A percentile compares a stretch with the other conserved stretches of the same genome.
Evolutionary conservation across 2,113 vertebrate species (phyloP).

Genomic region (Taxidea taxus): DNA sequence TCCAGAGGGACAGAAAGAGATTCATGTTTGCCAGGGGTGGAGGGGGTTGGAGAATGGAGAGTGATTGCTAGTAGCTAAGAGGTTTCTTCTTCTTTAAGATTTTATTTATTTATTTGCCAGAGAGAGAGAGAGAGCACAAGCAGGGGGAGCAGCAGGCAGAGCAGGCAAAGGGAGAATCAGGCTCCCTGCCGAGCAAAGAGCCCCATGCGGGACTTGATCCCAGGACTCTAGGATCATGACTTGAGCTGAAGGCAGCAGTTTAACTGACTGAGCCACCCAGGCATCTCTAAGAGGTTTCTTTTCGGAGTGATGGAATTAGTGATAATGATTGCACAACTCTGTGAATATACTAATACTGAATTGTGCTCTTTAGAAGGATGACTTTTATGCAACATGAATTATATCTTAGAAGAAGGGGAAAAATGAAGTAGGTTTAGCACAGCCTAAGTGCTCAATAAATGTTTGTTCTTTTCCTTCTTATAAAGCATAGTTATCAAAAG

Average conservation of each 20-base stretch:
- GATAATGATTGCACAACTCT: neutral
- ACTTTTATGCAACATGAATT: neutral
- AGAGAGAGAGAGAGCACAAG: too few relatives aligned
- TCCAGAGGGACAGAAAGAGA: neutral
- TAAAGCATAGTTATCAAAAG: neutral
- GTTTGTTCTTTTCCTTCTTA: neutral
- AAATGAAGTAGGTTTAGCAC: neutral
- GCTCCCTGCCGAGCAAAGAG: too few relatives aligned
- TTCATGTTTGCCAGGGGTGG: neutral
- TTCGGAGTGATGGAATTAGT: neutral
- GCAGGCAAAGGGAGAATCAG: too few relatives aligned
- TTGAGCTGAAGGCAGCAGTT: too few relatives aligned
- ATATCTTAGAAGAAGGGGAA: neutral
- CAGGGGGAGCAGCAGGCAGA: too few relatives aligned
- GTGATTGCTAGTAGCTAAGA: neutral
- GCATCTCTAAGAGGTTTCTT: neutral
- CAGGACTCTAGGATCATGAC: too few relatives aligned
- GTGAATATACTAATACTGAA: neutral
- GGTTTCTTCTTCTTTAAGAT: neutral
- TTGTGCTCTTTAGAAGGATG: neutral
- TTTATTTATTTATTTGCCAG: too few relatives aligned
- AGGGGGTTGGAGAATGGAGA: neutral
- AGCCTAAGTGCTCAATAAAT: neutral
- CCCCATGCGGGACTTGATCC: too few relatives aligned
- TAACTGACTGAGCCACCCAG: too few relatives aligned